These are phyloP conservation scores for Brachirus orientalis DNA, from an alignment of 2,113 vertebrate species.

Conservation along the genomic window DNA sequence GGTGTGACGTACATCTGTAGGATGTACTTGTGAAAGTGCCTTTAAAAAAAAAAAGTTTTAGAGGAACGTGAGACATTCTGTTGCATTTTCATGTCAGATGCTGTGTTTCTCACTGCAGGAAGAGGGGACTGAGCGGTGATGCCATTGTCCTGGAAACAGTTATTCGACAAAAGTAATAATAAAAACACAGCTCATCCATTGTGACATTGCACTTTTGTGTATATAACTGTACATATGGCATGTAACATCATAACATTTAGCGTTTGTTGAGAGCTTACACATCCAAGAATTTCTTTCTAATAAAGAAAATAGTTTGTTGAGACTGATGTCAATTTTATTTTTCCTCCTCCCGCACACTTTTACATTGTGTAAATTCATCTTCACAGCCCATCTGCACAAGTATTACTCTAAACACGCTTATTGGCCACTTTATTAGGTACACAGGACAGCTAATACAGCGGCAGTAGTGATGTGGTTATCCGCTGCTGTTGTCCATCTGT, in stretches of 20 bases:
- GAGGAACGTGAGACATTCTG: conserved; percentile 88
- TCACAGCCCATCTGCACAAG: too few species aligned
- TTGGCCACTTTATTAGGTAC: too few species aligned
- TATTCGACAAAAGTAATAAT: conserved; percentile 75
- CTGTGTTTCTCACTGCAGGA: conserved; percentile 53
- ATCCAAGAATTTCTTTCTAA: conserved; percentile 91
- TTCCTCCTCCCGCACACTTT: neutral
- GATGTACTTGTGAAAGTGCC: conserved; percentile 99
- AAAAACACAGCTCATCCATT: conserved; percentile 89
- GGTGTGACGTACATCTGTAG: conserved; percentile 91
- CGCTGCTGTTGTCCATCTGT: too few species aligned
- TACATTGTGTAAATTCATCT: too few species aligned
- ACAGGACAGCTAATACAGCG: too few species aligned
- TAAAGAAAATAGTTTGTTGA: conserved; percentile 94
- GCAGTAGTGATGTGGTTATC: too few species aligned
- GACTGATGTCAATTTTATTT: conserved; percentile 17
- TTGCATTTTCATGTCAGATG: conserved; percentile 80
- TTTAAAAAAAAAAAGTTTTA: conserved; percentile 88
- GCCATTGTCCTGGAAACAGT: conserved; percentile 74
- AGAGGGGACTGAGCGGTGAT: conserved; percentile 65
- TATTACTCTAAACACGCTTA: too few species aligned
- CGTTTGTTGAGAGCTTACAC: conserved; percentile 86
- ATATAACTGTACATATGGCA: conserved; percentile 97
- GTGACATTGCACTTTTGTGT: conserved; percentile 96
- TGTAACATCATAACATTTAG: conserved; percentile 90